Base-by-base conservation (phyloP, 2,888 invertebrate genomes). In the Stenurella melanura region DNA sequence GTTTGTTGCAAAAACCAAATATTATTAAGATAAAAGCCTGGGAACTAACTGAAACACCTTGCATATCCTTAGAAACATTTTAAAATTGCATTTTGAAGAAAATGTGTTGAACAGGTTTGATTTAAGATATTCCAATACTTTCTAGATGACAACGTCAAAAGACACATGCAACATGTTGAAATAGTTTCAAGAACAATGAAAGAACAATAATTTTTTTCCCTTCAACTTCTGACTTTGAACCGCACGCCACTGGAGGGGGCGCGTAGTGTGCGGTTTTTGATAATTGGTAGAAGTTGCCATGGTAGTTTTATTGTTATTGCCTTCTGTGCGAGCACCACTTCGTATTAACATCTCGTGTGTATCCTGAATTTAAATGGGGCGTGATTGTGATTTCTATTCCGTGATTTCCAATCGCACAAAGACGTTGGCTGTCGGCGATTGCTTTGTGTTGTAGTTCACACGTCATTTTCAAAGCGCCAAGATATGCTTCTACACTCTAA, bases 321-420 rank as follows among this genome's bases (percentile, higher is more conserved):
- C 56, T 42, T 57, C 64, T 30, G 7, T 9, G 26, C 56, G 30
- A 19, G 19, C 56, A 69, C 56, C 69, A 69, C 19, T 69, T 69
- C 56, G 56, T 68, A 68, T 69, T 69, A 69, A 56, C 69, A 69
- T 69, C 69, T 69, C 69, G 57, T 57, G 69, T 56, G 18, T 17
- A 69, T 30, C 18, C 69, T 57, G 30, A 69, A 69, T 69, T 54
- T 69, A 69, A 69, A 69, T 57, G 19, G 56, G 57, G 21, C 34
- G 69, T 56, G 34, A 70, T 70, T 70, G 70, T 58, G 58, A 19
- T 15, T 58, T 38, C 58, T 70, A 19, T 70, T 70, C 42, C 70
- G 38, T 6, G 70, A 70, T 70, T 70, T 70, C 38, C 70, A 70
- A 60, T 70, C 42, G 68, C 68, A 57, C 68, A 69, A 30, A 69